Base-by-base conservation (phyloP, 2,888 invertebrate species). In the Ariolimax columbianus region DNA sequence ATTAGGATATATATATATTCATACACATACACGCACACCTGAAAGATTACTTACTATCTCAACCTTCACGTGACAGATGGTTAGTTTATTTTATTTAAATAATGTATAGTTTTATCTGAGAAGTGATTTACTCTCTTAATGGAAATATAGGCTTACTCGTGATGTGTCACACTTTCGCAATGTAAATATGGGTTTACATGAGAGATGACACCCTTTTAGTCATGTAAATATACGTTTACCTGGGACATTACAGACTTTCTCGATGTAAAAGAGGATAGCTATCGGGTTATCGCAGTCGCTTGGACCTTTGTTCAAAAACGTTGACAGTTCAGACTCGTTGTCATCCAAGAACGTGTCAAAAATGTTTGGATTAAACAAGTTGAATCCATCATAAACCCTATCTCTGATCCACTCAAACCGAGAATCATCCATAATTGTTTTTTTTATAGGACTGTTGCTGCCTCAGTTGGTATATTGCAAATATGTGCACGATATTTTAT, bases 191-290 rank as follows among this genome's bases (percentile, higher is more conserved):
- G n/a, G n/a, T n/a, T n/a, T n/a, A n/a, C n/a, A n/a, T n/a, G n/a
- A n/a, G n/a, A n/a, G n/a, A n/a, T n/a, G n/a, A n/a, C n/a, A n/a
- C n/a, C n/a, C n/a, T n/a, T n/a, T n/a, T n/a, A n/a, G n/a, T n/a
- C n/a, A n/a, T n/a, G n/a, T n/a, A n/a, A 55, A 63, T n/a, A 63
- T 1, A 51, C 0, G 36, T 30, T 78, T 91, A 94, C 93, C 93
- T 88, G 91, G 91, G 91, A 93, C 93, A 47, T 93, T 92, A 90
- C 93, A 92, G 63, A 94, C 90, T 88, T 94, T 94, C 82, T 92
- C 80, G 90, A 87, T 83, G 86, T 85, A 86, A 51, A 87, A 86
- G 2, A 87, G 7, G 9, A 86, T 68, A 11, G 70, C 36, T n/a
- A 55, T n/a, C 0, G 85, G 85, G n/a, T 70, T 38, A 14, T 77